These are phyloP conservation scores for Caenorhabditis inopinata DNA, from an alignment of 1,140 invertebrate species.

Conservation along the genomic window DNA sequence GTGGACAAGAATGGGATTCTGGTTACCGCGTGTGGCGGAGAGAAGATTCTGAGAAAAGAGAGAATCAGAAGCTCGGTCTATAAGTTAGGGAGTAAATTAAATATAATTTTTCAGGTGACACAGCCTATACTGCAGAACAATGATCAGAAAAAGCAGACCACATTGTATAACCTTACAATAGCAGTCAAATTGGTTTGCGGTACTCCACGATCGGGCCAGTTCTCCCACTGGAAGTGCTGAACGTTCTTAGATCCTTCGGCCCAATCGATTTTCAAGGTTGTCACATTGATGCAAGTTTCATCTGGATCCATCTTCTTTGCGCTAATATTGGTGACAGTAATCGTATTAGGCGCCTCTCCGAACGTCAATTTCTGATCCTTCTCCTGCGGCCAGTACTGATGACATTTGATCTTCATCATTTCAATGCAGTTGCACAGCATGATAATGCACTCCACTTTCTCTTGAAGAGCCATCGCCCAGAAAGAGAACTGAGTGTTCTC, in stretches of 20 bases:
- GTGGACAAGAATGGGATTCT: slow-evolving; percentile 55
- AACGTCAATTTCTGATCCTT: slow-evolving; percentile 45
- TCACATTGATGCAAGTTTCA: slow-evolving; percentile 33
- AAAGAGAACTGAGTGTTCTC: slow-evolving; percentile 50
- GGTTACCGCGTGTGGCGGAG: slow-evolving; percentile 50
- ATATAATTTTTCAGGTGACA: no score
- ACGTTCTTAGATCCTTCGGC: slow-evolving; percentile 4
- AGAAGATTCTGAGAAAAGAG: slow-evolving; percentile 20
- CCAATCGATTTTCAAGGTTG: slow-evolving; percentile 5
- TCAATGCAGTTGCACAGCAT: slow-evolving; percentile 57
- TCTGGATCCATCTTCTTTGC: not conserved
- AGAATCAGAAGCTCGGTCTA: no score
- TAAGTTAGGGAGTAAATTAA: no score
- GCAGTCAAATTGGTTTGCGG: slow-evolving; percentile 45
- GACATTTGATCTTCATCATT: slow-evolving; percentile 52
- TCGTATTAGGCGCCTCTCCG: slow-evolving; percentile 12
- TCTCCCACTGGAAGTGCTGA: slow-evolving; percentile 25
- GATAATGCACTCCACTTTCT: slow-evolving; percentile 46
- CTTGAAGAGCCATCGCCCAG: slow-evolving; percentile 54
- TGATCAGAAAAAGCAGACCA: no score
- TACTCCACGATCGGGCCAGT: slow-evolving; percentile 55
- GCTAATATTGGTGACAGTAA: slow-evolving; percentile 26
- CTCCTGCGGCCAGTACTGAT: slow-evolving; percentile 53
- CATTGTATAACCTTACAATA: no score
- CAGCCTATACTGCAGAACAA: no score